Evolutionary conservation across 2,797 vertebrate species (phyloP).

Genomic region (Sphenopsis melanotis): DNA sequence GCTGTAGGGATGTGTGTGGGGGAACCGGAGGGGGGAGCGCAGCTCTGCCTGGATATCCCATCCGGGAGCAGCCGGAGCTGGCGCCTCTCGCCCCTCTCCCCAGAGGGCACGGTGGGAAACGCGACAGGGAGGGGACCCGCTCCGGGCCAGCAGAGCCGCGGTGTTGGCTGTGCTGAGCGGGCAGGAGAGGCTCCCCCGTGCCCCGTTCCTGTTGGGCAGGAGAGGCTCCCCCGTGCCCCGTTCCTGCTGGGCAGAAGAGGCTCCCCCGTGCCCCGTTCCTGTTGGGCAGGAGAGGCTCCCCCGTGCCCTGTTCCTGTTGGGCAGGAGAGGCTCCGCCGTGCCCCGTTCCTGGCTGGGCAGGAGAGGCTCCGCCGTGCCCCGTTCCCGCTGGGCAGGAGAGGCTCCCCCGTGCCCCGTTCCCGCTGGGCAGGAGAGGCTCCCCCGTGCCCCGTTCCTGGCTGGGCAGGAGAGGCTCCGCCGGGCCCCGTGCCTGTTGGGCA

Average conservation of each 20-base stretch:
- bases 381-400: too few species aligned
- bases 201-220: too few species aligned
- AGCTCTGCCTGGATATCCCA: rapidly evolving
- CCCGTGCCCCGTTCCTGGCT: too few species aligned
- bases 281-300: too few species aligned
- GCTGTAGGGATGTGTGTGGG: rapidly evolving
- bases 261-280: too few species aligned
- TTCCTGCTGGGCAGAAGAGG: too few species aligned
- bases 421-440: too few species aligned
- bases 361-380: rapidly evolving
- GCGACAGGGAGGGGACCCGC: rapidly evolving
- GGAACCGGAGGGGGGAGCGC: neutral
- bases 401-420: too few species aligned
- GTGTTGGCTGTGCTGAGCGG: rapidly evolving
- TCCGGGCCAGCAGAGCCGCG: rapidly evolving
- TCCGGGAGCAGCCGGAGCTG: neutral
- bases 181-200: neutral
- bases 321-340: neutral
- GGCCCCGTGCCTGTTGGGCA: neutral
- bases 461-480: rapidly evolving
- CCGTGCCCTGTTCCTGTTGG: too few species aligned
- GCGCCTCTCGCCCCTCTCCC: rapidly evolving
- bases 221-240: too few species aligned
- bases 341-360: neutral
- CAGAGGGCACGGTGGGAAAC: rapidly evolving